These are phyloP conservation scores for Allacma fusca DNA, from an alignment of 2,888 invertebrate species.

Conservation along the genomic window DNA sequence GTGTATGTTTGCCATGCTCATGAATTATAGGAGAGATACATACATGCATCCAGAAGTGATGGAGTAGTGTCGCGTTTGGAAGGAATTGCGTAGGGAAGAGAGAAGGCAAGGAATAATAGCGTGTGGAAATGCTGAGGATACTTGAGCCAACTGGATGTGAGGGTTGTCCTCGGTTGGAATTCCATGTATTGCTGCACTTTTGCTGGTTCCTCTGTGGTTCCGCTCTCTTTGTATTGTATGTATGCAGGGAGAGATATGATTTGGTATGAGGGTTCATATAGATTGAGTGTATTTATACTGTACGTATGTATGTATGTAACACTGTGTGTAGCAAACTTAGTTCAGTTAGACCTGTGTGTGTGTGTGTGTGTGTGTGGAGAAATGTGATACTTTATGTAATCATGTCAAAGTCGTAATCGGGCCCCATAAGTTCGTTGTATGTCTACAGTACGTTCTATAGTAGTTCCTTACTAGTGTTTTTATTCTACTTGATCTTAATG, in stretches of 20 bases:
- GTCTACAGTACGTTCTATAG: background rate
- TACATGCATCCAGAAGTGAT: background rate
- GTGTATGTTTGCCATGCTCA: background rate
- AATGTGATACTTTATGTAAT: conserved; percentile 36
- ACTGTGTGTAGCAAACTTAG: background rate
- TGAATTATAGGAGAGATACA: background rate
- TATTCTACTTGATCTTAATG: background rate
- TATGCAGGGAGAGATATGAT: no score
- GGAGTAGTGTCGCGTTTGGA: no score
- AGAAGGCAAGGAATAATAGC: background rate
- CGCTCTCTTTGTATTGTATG: no score
- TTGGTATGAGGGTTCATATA: no score
- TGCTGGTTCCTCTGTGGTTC: background rate
- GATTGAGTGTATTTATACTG: no score
- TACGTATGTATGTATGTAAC: background rate
- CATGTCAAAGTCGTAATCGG: conserved; percentile 17
- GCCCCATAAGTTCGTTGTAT: background rate
- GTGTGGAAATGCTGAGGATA: conserved; percentile 27
- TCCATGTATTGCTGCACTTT: background rate
- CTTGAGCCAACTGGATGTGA: conserved; percentile 21
- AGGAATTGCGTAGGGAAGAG: background rate
- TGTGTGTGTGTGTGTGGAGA: conserved; percentile 14
- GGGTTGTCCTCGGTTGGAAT: background rate
- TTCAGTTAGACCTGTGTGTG: background rate
- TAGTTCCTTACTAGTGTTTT: background rate